Evolutionary conservation across 2,888 invertebrate genomes (phyloP).

Genomic region (Cephus pygmeus): DNA sequence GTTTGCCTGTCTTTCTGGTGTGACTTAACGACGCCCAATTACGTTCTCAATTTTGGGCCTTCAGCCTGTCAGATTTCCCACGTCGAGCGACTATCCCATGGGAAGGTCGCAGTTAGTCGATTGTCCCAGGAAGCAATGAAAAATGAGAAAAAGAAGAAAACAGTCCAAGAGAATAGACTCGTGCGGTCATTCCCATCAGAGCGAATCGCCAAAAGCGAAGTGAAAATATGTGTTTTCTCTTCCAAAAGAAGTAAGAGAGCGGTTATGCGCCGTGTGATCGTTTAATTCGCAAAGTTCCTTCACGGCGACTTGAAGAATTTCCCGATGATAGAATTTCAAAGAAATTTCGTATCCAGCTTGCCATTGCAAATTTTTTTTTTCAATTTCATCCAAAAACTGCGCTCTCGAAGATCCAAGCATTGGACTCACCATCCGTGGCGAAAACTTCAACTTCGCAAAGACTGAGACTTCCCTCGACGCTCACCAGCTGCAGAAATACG

Average conservation of each 20-base stretch:
- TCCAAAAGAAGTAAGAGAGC: background rate
- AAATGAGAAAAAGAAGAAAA: background rate
- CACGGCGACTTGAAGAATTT: background rate
- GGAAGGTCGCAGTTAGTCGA: background rate
- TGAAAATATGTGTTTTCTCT: background rate
- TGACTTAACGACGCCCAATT: background rate
- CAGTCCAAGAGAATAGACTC: background rate
- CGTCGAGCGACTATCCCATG: background rate
- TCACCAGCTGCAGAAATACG: slow-evolving; percentile 89
- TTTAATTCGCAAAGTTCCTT: background rate
- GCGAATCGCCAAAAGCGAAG: background rate
- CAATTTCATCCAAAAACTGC: background rate
- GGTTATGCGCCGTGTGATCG: background rate
- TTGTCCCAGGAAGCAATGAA: background rate
- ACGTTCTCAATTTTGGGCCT: background rate
- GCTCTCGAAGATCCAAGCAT: background rate
- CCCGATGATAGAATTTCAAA: background rate
- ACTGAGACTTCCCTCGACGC: slow-evolving; percentile 89
- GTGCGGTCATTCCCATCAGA: background rate
- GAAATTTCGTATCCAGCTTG: background rate
- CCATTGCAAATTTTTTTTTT: background rate
- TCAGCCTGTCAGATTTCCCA: background rate
- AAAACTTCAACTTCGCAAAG: slow-evolving; percentile 94
- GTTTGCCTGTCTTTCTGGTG: background rate
- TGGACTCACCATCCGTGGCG: slow-evolving; percentile 82